Evolutionary conservation across 2,888 invertebrate species (phyloP).

Genomic region (Xestia rhomboidea): DNA sequence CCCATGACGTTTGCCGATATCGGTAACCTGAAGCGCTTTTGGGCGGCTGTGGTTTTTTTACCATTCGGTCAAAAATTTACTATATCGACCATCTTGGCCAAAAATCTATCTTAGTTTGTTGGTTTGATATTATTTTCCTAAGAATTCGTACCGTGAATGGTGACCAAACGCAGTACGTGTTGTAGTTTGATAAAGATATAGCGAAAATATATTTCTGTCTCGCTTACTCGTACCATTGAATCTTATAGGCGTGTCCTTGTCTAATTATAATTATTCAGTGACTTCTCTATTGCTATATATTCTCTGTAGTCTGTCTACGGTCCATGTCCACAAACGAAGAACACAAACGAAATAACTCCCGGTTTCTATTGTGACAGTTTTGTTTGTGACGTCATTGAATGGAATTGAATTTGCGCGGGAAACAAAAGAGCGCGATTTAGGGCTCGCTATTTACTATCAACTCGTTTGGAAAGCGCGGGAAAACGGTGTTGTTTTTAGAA

Average conservation of each 20-base stretch:
- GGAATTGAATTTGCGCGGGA: conserved; percentile 65
- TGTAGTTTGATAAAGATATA: not conserved
- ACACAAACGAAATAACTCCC: conserved; percentile 42
- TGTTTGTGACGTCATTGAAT: conserved; percentile 59
- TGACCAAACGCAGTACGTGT: not conserved
- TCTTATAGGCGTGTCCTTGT: not conserved
- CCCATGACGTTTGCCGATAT: not conserved
- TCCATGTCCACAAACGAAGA: conserved; percentile 24
- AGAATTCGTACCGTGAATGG: not conserved
- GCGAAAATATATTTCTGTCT: not conserved
- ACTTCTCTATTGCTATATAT: not conserved
- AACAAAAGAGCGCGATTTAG: conserved; percentile 63
- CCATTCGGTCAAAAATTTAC: not conserved
- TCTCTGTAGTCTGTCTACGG: not conserved
- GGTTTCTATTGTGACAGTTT: conserved; percentile 47
- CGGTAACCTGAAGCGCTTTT: not conserved
- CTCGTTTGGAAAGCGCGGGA: conserved; percentile 43
- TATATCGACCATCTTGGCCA: not conserved
- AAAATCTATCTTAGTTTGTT: not conserved
- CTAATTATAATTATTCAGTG: not conserved
- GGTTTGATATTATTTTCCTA: not conserved
- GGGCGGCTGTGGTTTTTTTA: not conserved
- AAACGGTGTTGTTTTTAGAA: conserved; percentile 34
- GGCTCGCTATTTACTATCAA: conserved; percentile 59
- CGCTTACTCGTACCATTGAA: not conserved